Evolutionary conservation across 1,140 invertebrate species (phyloP), one percentile per base, ranked within the genome.

Genomic region (Aphidius ervi): DNA sequence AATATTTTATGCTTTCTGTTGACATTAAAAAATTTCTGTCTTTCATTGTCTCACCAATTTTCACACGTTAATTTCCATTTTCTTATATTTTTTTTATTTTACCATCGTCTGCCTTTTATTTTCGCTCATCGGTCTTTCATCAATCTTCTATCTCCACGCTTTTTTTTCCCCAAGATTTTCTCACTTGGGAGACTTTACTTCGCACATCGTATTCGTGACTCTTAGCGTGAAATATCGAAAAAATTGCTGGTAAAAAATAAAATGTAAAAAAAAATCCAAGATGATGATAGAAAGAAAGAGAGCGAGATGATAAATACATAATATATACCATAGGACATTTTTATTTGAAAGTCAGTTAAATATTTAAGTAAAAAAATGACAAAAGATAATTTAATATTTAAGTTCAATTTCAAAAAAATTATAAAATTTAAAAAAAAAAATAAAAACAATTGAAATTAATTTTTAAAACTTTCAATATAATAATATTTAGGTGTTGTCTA

Each of bases 11-110:
- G 16, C 4, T 31, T 31, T 0, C 4, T 37, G 8, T 49, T 42
- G 43, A 56, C 54, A 56, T 56, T n/a, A 20, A 56, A 56, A 56
- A 56, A 56, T 56, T 56, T 56, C 41, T 56, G 54, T 56, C 54
- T 56, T 20, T 23, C 54, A 46, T 56, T 56, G 54, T 56, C 54
- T 43, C 23, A 16, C 16, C 16, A 16, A 16, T 16, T 16, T 16
- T 16, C 16, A 16, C 16, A 9, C 23, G 23, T 31, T 31, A 31
- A 31, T 31, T 31, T 31, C 4, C 23, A 31, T 3, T 31, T 2
- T 31, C 23, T 31, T 2, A 31, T 31, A 3, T 31, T 31, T 31
- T 31, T 31, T 31, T 31, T 31, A 31, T 31, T 31, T 16, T 16
- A 16, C 16, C 16, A 16, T 16, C 16, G 16, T 16, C 16, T 16